Conservation (phyloP, 2,797 vertebrate species). For the Astyanax mexicanus region DNA sequence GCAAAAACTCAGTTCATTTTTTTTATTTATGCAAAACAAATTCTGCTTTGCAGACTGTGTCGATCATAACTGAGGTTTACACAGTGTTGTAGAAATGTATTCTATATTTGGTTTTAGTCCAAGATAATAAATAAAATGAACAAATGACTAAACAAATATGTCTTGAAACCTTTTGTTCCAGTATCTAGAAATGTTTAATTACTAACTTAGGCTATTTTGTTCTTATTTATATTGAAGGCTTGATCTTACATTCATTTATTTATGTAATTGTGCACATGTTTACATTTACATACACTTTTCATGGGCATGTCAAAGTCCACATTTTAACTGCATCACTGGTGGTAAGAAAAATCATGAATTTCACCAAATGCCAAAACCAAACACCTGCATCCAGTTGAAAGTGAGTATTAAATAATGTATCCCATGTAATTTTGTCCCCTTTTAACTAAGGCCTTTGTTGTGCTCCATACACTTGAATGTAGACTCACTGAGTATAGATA, state of each 20-base stretch:
- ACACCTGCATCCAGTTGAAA: no score
- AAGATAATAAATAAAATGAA: conserved; percentile 37
- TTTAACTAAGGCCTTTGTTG: no score
- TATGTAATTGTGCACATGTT: no score
- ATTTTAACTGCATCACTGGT: no score
- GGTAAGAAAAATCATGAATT: no score
- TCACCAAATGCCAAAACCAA: no score
- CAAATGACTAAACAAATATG: conserved; percentile 5
- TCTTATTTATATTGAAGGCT: not conserved
- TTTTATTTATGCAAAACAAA: conserved; percentile 55
- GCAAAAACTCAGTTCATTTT: conserved; percentile 33
- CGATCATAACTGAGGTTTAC: conserved; percentile 50
- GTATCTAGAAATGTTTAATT: not conserved
- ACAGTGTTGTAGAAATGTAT: conserved; percentile 55
- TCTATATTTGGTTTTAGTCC: conserved; percentile 54
- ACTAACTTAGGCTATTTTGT: not conserved
- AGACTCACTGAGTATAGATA: no score
- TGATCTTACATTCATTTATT: not conserved
- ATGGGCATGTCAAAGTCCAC: no score
- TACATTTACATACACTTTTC: no score
- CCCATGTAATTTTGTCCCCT: no score
- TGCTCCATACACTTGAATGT: no score
- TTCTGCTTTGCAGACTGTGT: conserved; percentile 59
- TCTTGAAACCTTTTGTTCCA: not conserved
- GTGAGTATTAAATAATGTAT: no score